phyloP scores from a whole-genome alignment of 2,113 vertebrate species.

The Myrmecophaga tridactyla region DNA sequence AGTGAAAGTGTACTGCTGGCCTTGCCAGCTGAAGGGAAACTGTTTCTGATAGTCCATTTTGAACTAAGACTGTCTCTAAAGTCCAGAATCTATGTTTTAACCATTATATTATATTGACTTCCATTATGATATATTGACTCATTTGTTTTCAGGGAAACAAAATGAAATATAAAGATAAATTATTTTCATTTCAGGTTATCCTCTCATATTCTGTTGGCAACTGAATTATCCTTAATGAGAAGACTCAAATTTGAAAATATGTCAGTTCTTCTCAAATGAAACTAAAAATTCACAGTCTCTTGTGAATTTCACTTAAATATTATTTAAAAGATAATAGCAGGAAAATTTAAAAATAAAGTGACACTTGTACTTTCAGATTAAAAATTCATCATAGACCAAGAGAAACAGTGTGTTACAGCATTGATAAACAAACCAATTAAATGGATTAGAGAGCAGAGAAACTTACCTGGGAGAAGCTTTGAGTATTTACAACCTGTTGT shows the following conservation, averaged over 20 bases:
- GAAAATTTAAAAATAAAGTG: not conserved
- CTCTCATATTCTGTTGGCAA: not conserved
- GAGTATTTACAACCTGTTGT: not conserved
- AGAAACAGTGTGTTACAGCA: not conserved
- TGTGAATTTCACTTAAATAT: not conserved
- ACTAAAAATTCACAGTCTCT: not conserved
- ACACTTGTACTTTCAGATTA: not conserved
- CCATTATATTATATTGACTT: not conserved
- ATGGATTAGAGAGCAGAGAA: not conserved
- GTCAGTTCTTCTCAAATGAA: not conserved
- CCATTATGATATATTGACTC: not conserved
- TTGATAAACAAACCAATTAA: not conserved
- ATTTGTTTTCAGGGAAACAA: not conserved
- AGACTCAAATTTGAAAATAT: not conserved
- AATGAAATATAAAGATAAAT: not conserved
- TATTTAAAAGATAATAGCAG: not conserved
- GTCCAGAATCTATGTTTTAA: not conserved
- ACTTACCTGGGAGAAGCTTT: not conserved
- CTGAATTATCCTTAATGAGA: not conserved
- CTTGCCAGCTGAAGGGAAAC: too few relatives aligned
- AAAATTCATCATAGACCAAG: not conserved
- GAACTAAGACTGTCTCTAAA: not conserved
- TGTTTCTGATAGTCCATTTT: too few relatives aligned
- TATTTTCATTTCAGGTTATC: not conserved
- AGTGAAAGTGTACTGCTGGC: too few relatives aligned